Conservation (phyloP, 1,140 invertebrate species). For the Aleiodes sp. region DNA sequence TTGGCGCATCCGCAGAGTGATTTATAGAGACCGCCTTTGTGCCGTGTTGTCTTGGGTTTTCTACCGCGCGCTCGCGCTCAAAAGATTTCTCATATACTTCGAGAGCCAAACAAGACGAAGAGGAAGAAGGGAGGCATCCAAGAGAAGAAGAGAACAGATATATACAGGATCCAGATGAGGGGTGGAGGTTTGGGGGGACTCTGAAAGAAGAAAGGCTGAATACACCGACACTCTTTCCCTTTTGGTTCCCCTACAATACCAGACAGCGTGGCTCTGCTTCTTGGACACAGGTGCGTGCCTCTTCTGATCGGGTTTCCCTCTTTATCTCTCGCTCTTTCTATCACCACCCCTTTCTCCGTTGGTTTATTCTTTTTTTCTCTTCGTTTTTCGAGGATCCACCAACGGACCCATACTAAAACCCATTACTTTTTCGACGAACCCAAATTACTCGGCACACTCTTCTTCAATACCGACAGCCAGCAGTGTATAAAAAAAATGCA, state of each 20-base stretch:
- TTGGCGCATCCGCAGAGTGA: conserved; percentile 35
- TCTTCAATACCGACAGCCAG: conserved; percentile 22
- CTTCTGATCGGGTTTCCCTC: conserved; percentile 18
- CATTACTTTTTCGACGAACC: conserved; percentile 46
- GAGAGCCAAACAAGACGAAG: conserved; percentile 26
- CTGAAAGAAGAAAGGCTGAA: not conserved
- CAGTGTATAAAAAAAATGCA: conserved; percentile 14
- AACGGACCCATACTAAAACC: conserved; percentile 33
- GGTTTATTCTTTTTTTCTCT: not conserved
- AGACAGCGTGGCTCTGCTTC: conserved; percentile 47
- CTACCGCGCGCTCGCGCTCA: conserved; percentile 26
- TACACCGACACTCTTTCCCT: conserved; percentile 7
- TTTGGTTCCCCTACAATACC: conserved; percentile 27
- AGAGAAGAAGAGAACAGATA: conserved; percentile 22
- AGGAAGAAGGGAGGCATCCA: conserved; percentile 19
- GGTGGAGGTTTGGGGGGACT: not conserved
- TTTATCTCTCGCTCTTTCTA: not conserved
- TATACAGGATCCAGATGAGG: not conserved
- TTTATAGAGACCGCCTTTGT: conserved; percentile 51
- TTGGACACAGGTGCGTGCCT: conserved; percentile 40
- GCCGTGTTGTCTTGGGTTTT: conserved; percentile 34
- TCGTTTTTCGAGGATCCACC: not conserved
- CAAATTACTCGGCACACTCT: conserved; percentile 42
- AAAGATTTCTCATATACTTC: conserved; percentile 27
- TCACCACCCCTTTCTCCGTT: not conserved